Base-by-base conservation (phyloP, 2,888 invertebrate species). In the Thymelicus sylvestris region DNA sequence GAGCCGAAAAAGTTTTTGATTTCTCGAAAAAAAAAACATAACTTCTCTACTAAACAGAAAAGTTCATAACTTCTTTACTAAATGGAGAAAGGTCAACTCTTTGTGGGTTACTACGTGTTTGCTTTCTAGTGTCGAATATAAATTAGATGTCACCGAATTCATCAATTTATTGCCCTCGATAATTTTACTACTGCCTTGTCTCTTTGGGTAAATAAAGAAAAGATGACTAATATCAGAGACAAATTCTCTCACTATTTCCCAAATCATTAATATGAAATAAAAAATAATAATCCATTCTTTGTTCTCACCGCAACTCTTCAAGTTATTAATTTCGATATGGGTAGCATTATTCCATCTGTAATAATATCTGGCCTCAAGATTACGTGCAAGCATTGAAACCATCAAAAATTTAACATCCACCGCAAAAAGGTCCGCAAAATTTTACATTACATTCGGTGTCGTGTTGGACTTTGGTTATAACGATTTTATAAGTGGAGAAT, bases 401-500 rank as follows among this genome's bases (percentile, higher is more conserved):
- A 61, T 71, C 65, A 66, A 66, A 71, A 71, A 66, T 71, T 71
- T 44, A 61, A 66, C 60, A 61, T 68, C 62, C 44, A 67, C 72
- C 73, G 66, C 72, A 74, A 73, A 73, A 74, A 74, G 71, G 65
- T 24, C 66, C 66, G 68, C 63, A 52, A 63, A 71, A 74, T 70
- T 70, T 73, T 70, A 72, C 66, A 71, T 74, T 74, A 75, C 76
- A 73, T 74, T 74, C 74, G 73, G 73, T 71, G 73, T 73, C 62
- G 66, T 62, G 72, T 73, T 72, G 48, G 62, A 38, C 44, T 71
- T 71, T 62, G 66, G 55, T 47, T 72, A 76, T 83, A 82, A 84
- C 80, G 83, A 83, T 80, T 72, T 79, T 81, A 78, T 83, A 84
- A 84, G 81, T 80, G 81, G 77, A 75, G 74, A 78, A 78, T 83